Conservation (phyloP, 1,140 invertebrate genomes). For the Lordiphosa mommai region DNA sequence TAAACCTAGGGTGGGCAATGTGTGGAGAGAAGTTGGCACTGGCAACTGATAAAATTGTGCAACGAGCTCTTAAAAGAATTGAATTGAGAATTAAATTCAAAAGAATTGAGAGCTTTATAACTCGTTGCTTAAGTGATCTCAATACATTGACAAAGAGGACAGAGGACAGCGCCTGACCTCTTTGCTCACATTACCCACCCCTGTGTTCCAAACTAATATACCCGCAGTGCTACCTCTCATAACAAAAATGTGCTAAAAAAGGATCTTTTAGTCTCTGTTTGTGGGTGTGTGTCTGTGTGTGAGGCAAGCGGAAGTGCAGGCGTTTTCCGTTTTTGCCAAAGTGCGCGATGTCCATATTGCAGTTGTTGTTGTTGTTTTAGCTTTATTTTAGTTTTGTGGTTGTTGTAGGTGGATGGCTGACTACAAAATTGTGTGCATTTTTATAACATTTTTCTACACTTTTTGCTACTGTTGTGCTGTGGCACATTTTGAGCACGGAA, state of each 20-base stretch:
- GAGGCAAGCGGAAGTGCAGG: conserved; percentile 66
- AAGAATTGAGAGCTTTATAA: too few species aligned
- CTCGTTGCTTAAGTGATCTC: too few species aligned
- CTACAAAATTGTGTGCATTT: conserved; percentile 70
- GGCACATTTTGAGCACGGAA: conserved; percentile 62
- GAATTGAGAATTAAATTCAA: too few species aligned
- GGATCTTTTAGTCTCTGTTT: conserved; percentile 18
- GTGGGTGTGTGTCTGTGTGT: conserved; percentile 15
- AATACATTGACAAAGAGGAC: too few species aligned
- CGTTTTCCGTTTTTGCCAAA: conserved; percentile 64
- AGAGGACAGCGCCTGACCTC: too few species aligned
- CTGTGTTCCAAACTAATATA: conserved; percentile 4
- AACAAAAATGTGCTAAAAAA: conserved; percentile 30
- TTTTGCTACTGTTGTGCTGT: conserved; percentile 27
- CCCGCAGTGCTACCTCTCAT: neutral
- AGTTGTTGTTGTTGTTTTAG: conserved; percentile 23
- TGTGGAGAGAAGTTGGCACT: too few species aligned
- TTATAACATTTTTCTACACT: conserved; percentile 46
- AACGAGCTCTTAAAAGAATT: conserved; percentile 7
- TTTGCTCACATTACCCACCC: too few species aligned
- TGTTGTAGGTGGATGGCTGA: conserved; percentile 44
- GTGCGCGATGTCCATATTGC: conserved; percentile 53
- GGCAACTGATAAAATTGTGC: too few species aligned
- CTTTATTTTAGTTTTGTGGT: conserved; percentile 17
- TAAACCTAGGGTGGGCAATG: too few species aligned